Percentiles rank a stretch among this genome's conserved stretches.
Evolutionary conservation across 2,113 vertebrate species (phyloP).

Genomic region (Noctilio leporinus): DNA sequence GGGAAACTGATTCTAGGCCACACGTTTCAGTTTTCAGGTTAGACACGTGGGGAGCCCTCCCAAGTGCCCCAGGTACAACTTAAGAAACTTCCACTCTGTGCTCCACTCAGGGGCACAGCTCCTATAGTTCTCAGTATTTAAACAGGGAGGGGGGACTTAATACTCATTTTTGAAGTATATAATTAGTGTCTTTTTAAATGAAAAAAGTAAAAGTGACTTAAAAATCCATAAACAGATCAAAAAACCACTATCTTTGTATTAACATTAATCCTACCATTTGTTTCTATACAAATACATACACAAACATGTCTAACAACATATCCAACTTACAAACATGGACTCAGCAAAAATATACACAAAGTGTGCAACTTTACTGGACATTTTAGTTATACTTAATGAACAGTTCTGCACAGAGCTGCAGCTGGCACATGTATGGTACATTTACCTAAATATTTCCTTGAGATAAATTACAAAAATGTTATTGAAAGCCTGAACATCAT

Average conservation of each 20-base stretch:
- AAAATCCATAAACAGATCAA: neutral
- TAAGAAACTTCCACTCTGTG: neutral
- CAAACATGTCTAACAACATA: neutral
- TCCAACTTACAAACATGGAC: neutral
- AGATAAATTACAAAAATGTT: neutral
- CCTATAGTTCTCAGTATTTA: neutral
- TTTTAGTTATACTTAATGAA: neutral
- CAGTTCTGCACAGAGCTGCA: neutral
- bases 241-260: neutral
- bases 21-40: neutral
- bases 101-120: neutral
- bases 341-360: neutral
- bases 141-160: neutral
- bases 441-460: neutral
- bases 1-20: neutral
- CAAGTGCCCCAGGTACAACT: neutral
- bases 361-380: neutral
- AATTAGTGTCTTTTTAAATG: neutral
- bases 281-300: neutral
- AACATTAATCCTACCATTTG: neutral
- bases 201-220: neutral
- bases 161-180: neutral
- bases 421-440: neutral
- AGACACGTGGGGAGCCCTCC: neutral
- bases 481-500: neutral